These are phyloP conservation scores for Ectropis grisescens DNA, from an alignment of 1,140 invertebrate genomes.

Conservation along the genomic window DNA sequence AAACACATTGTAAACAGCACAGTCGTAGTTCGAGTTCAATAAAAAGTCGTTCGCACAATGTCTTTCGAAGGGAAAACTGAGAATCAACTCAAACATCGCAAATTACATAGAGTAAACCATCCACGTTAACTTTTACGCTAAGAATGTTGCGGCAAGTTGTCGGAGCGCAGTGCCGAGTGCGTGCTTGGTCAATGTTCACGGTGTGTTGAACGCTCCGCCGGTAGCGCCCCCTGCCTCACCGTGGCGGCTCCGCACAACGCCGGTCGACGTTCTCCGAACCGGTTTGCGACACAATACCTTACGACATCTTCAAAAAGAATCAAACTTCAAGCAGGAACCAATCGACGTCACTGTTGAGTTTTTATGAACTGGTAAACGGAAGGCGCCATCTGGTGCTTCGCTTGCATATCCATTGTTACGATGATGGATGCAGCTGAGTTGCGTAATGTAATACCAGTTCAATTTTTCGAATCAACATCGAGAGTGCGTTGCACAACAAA, in stretches of 20 bases:
- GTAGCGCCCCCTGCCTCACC: no score
- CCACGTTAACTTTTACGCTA: slow-evolving; percentile 67
- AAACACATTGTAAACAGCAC: slow-evolving; percentile 35
- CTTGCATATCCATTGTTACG: not conserved
- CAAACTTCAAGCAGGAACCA: slow-evolving; percentile 1
- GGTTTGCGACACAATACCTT: slow-evolving; percentile 14
- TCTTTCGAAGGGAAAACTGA: slow-evolving; percentile 38
- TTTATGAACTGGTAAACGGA: not conserved
- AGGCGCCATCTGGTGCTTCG: slow-evolving; percentile 27
- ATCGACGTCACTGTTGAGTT: not conserved
- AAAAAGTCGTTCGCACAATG: slow-evolving; percentile 44
- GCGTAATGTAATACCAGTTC: no score
- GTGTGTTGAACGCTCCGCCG: slow-evolving; percentile 25
- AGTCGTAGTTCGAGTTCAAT: slow-evolving; percentile 40
- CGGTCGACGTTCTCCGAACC: slow-evolving; percentile 21
- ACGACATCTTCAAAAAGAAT: slow-evolving; percentile 5
- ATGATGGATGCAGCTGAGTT: not conserved
- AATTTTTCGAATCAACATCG: not conserved
- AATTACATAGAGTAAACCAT: slow-evolving; percentile 69
- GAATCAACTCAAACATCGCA: slow-evolving; percentile 55
- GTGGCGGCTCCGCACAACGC: slow-evolving; percentile 8
- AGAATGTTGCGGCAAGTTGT: slow-evolving; percentile 64
- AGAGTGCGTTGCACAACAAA: not conserved
- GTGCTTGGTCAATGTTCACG: slow-evolving; percentile 60
- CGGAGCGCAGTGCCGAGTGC: slow-evolving; percentile 42